phyloP scores from a whole-genome alignment of 2,888 invertebrate species.

The Andricus quercusramuli region DNA sequence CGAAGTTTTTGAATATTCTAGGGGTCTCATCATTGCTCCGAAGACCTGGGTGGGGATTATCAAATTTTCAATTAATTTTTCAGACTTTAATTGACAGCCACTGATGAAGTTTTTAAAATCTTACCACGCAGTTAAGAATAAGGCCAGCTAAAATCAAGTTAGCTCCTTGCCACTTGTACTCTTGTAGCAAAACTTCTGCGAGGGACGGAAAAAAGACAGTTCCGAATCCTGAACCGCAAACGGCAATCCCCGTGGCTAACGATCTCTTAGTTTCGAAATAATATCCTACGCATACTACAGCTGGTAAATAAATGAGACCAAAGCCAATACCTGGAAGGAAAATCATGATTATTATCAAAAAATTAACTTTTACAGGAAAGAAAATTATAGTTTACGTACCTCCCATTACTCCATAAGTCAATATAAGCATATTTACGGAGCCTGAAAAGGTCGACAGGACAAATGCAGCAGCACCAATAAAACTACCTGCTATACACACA shows the following conservation, averaged over 20 bases:
- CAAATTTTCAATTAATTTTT: not conserved
- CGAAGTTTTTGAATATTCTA: slow-evolving; percentile 88
- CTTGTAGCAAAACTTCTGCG: slow-evolving; percentile 87
- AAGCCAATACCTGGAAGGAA: slow-evolving; percentile 90
- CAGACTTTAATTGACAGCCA: not conserved
- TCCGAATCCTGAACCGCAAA: slow-evolving; percentile 97
- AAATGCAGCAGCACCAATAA: slow-evolving; percentile 92
- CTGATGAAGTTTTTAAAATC: slow-evolving; percentile 52
- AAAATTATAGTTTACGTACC: slow-evolving; percentile 80
- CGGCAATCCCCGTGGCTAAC: slow-evolving; percentile 95
- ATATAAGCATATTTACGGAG: slow-evolving; percentile 92
- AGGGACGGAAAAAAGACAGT: slow-evolving; percentile 97
- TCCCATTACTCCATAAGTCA: slow-evolving; percentile 95
- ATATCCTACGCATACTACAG: slow-evolving; percentile 97
- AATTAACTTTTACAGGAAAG: not conserved
- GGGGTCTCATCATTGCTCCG: slow-evolving; percentile 90
- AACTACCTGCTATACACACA: slow-evolving; percentile 95
- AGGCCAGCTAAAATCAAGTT: slow-evolving; percentile 95
- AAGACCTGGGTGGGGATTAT: slow-evolving; percentile 79
- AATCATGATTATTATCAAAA: not conserved
- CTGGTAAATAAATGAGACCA: slow-evolving; percentile 96
- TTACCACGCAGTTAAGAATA: slow-evolving; percentile 93
- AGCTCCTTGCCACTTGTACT: slow-evolving; percentile 94
- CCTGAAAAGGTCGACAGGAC: slow-evolving; percentile 92
- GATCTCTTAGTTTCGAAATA: slow-evolving; percentile 98